Evolutionary conservation across 1,140 invertebrate genomes (phyloP).

Genomic region (Lordiphosa stackelbergi): DNA sequence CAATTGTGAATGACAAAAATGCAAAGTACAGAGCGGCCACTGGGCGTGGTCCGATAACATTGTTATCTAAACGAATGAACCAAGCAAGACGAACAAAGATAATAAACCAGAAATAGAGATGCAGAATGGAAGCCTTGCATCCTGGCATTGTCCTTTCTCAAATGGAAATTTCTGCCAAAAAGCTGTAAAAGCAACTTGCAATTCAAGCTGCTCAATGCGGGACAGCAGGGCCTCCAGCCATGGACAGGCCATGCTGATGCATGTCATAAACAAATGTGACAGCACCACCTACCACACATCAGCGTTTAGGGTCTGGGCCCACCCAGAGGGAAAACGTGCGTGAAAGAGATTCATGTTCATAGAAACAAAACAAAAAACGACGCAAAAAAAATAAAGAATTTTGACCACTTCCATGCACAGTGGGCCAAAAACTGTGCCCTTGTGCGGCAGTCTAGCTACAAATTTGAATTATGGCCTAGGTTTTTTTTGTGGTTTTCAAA

Average conservation of each 20-base stretch:
- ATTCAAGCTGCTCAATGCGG: constrained; percentile 16
- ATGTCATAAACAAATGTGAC: constrained; percentile 46
- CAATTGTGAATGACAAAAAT: constrained; percentile 26
- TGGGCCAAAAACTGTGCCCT: no score
- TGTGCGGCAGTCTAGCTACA: no score
- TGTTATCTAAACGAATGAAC: constrained; percentile 29
- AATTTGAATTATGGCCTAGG: no score
- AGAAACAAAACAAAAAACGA: no score
- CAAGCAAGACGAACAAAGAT: neutral
- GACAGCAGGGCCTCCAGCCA: neutral
- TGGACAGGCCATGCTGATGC: constrained; percentile 18
- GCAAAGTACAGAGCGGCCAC: neutral
- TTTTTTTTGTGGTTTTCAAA: no score
- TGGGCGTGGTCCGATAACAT: constrained; percentile 33
- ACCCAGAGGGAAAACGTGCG: no score
- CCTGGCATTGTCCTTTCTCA: neutral
- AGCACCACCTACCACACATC: neutral
- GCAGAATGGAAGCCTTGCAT: constrained; percentile 4
- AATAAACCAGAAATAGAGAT: constrained; percentile 1
- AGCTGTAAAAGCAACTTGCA: constrained; percentile 15
- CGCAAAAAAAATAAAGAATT: no score
- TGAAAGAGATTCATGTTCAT: no score
- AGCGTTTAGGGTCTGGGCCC: no score
- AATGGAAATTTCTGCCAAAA: neutral
- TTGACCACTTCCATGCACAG: no score